Conservation (phyloP, 2,113 vertebrate genomes). For the Chiloscyllium plagiosum region DNA sequence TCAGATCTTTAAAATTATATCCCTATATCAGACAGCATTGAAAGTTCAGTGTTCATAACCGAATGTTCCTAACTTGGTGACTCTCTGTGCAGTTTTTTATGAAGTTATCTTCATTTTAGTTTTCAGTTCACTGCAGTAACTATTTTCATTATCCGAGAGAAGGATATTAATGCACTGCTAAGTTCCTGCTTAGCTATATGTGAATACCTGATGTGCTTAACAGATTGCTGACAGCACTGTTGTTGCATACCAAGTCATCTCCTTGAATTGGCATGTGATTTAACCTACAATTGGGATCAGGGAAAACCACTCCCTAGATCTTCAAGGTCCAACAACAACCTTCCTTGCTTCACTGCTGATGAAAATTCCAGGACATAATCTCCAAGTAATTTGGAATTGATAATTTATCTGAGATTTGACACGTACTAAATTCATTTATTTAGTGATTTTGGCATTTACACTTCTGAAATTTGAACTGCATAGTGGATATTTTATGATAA, state of each 20-base stretch:
- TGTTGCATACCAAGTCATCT: not conserved
- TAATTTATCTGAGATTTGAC: not conserved
- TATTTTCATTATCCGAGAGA: not conserved
- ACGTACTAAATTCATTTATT: not conserved
- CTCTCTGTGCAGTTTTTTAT: too few species aligned
- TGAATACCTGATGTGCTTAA: not conserved
- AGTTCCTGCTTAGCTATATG: not conserved
- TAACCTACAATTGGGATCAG: not conserved
- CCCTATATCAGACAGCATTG: too few species aligned
- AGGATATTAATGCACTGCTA: not conserved
- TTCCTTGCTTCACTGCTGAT: not conserved
- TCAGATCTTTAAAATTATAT: too few species aligned
- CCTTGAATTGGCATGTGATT: not conserved
- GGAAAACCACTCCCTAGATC: not conserved
- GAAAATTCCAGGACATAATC: not conserved
- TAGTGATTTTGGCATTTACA: not conserved
- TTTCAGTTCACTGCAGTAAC: not conserved
- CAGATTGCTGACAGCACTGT: not conserved
- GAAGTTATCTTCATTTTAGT: not conserved
- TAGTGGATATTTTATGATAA: not conserved
- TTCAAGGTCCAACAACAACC: not conserved
- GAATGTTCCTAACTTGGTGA: too few species aligned
- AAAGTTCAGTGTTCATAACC: too few species aligned
- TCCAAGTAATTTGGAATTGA: not conserved
- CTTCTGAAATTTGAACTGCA: not conserved